Evolutionary conservation across 2,888 invertebrate genomes (phyloP), one percentile per base, ranked within the genome.

Genomic region (Creontiades dilutus): DNA sequence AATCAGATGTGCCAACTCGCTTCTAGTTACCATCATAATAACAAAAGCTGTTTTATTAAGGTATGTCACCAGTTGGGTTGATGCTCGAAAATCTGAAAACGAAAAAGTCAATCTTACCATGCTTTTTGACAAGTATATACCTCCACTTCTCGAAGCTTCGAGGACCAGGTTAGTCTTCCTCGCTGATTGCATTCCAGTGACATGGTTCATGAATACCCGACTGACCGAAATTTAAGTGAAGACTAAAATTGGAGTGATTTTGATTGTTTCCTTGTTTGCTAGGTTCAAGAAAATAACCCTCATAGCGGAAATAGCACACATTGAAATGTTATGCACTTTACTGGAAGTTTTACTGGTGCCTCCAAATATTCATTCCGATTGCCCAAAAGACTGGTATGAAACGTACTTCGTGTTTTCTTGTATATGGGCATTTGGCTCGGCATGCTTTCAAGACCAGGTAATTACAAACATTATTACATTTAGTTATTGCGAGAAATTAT

Each of bases 371-470:
- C 98, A 98, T 0, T 94, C 95, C 0, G 98, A 99, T 91, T 97
- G 97, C 92, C 97, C 98, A 0, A 98, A 98, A 92, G 99, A 99
- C 93, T 96, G 98, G 96, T 97, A 97, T 93, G 99, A 99, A 94
- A 95, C 96, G 12, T 99, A 98, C 93, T 99, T 99, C 93, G 98
- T 96, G 0, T 99, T 98, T 93, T 95, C 96, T 48, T 95, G 96
- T 89, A 95, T 98, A 37, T 99, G 99, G 98, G 97, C 98, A 0
- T 99, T 99, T 93, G 99, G 99, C 0, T 98, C 98, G 0, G 96
- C 96, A 0, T 95, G 97, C 90, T 98, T 97, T 93, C 98, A 98
- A 94, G 98, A 98, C 94, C 95, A 94, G 92, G 93, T 93, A 68
- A 81, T 81, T 1, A 9, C 23, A 13, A 68, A 68, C 12, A 19